Evolutionary conservation across 2,113 vertebrate genomes (phyloP).

Genomic region (Sorex fumeus): DNA sequence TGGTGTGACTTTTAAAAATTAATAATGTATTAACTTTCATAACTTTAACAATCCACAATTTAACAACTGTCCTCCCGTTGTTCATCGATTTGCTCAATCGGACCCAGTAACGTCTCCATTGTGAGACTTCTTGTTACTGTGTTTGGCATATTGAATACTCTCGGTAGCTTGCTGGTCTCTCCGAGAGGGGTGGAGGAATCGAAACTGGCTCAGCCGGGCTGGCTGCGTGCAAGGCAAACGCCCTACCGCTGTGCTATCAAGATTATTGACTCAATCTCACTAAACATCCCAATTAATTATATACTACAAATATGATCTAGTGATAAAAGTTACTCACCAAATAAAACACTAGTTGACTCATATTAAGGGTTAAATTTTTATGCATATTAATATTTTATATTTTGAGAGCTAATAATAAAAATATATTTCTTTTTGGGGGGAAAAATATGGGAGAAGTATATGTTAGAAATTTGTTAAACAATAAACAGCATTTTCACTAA

Average conservation of each 20-base stretch:
- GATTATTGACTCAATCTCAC: slow-evolving; percentile 30
- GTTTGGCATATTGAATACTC: too few species aligned
- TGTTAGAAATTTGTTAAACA: background rate
- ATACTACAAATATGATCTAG: slow-evolving; percentile 13
- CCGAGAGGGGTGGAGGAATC: too few species aligned
- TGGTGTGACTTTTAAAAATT: background rate
- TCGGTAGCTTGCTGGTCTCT: too few species aligned
- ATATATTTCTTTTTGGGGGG: background rate
- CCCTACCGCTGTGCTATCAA: too few species aligned
- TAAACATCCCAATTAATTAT: background rate
- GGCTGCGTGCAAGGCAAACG: too few species aligned
- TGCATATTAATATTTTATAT: background rate
- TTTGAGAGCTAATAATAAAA: background rate
- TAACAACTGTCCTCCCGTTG: too few species aligned
- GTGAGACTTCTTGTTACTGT: too few species aligned
- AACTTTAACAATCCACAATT: too few species aligned
- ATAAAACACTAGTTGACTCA: background rate
- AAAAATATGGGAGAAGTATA: background rate
- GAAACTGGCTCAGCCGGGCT: too few species aligned
- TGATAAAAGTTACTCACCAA: slow-evolving; percentile 28
- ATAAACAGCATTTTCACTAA: background rate
- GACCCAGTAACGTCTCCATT: too few species aligned
- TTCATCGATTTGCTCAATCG: too few species aligned
- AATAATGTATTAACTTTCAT: too few species aligned
- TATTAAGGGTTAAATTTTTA: background rate